Conservation (phyloP, 2,888 invertebrate species). For the Pherbina coryleti region DNA sequence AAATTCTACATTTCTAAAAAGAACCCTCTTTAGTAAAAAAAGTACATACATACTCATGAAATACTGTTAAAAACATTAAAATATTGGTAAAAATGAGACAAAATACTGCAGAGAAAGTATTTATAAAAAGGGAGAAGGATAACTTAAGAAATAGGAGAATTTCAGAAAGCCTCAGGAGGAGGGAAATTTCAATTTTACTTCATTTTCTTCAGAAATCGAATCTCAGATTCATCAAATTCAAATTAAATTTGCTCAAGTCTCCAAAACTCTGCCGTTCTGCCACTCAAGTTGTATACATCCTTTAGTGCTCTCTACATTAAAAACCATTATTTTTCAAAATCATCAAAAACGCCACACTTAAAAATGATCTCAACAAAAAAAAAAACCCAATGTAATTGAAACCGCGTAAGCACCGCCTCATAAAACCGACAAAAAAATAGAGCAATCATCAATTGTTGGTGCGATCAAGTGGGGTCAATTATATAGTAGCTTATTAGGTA, state of each 20-base stretch:
- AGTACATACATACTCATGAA: too few relatives aligned
- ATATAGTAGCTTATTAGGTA: slow-evolving; percentile 33
- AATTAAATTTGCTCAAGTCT: neutral
- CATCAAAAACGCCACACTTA: neutral
- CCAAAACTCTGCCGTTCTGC: neutral
- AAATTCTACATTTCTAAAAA: too few relatives aligned
- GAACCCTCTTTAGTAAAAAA: too few relatives aligned
- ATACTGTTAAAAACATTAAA: too few relatives aligned
- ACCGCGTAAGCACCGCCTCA: slow-evolving; percentile 25
- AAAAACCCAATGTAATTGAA: slow-evolving; percentile 20
- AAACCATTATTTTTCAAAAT: neutral
- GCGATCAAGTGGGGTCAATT: slow-evolving; percentile 45
- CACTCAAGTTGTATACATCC: neutral
- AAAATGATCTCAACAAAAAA: neutral
- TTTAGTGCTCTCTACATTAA: neutral
- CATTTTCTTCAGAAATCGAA: too few relatives aligned
- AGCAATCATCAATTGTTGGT: neutral
- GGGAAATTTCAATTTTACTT: too few relatives aligned
- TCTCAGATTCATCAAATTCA: too few relatives aligned
- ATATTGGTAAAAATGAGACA: too few relatives aligned
- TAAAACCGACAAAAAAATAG: slow-evolving; percentile 3
- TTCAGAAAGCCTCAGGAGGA: too few relatives aligned
- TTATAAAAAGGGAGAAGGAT: too few relatives aligned
- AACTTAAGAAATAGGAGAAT: too few relatives aligned
- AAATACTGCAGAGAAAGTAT: too few relatives aligned